Evolutionary conservation across 2,113 vertebrate genomes (phyloP).

Genomic region (Cisticola juncidis): DNA sequence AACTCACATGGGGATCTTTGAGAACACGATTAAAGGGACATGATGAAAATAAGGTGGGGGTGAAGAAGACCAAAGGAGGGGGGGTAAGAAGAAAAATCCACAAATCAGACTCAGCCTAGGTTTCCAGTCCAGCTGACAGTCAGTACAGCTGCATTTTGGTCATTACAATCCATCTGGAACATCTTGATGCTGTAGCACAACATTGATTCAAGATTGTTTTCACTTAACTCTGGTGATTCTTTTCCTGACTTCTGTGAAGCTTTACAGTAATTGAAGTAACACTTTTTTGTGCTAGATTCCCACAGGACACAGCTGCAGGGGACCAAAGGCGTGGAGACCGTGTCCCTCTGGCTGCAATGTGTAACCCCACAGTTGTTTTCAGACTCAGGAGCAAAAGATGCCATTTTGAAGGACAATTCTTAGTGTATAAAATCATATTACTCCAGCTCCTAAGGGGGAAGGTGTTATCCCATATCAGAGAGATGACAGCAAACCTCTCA

Average conservation of each 20-base stretch:
- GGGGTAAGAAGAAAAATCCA: neutral
- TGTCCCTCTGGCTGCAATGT: neutral
- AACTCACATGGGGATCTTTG: conserved; percentile 41
- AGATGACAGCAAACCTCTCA: neutral
- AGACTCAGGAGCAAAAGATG: neutral
- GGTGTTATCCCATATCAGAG: neutral
- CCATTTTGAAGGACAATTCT: neutral
- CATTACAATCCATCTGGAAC: neutral
- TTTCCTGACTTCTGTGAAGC: neutral
- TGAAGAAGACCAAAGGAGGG: neutral
- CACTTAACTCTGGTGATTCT: neutral
- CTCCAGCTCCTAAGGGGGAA: neutral
- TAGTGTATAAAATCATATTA: neutral
- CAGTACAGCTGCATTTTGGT: neutral
- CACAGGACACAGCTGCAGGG: neutral
- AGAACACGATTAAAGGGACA: conserved; percentile 9
- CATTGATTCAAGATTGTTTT: neutral
- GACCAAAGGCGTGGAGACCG: accelerated
- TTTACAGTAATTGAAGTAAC: neutral
- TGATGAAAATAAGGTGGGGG: conserved; percentile 32
- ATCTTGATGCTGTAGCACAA: neutral
- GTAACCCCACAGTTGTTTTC: neutral
- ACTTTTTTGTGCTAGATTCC: neutral
- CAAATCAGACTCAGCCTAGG: neutral
- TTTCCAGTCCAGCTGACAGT: neutral